A percentile compares a stretch with the other conserved stretches of the same genome.
These are phyloP conservation scores for Agelastica alni DNA, from an alignment of 2,888 invertebrate species.

Conservation along the genomic window DNA sequence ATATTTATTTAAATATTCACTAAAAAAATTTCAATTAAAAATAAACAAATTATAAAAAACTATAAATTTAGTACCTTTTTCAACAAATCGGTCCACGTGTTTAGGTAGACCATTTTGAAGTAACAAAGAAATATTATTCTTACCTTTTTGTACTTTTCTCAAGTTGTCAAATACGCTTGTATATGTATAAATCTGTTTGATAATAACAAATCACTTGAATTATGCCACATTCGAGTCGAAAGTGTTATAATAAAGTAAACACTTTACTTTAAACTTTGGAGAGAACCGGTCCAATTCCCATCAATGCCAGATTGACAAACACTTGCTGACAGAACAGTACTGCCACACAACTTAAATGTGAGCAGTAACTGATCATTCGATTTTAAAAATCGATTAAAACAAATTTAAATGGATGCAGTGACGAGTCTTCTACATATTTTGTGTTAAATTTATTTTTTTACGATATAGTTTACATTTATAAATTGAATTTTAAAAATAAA, in stretches of 20 bases:
- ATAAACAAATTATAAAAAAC: too few species aligned
- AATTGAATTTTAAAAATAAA: too few species aligned
- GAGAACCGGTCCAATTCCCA: slow-evolving; percentile 49
- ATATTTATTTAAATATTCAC: background rate
- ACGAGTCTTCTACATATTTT: too few species aligned
- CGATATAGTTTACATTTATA: too few species aligned
- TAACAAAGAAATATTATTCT: slow-evolving; percentile 38
- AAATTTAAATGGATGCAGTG: too few species aligned
- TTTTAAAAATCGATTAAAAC: too few species aligned
- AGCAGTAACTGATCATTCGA: too few species aligned
- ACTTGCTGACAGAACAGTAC: slow-evolving; percentile 16
- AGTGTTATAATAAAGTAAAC: slow-evolving; percentile 42
- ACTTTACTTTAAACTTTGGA: slow-evolving; percentile 40
- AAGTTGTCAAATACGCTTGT: slow-evolving; percentile 42
- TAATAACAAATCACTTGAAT: slow-evolving; percentile 38
- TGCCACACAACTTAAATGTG: too few species aligned
- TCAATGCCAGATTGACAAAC: slow-evolving; percentile 43
- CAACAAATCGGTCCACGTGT: slow-evolving; percentile 44
- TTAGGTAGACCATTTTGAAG: slow-evolving; percentile 39
- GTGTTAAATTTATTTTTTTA: too few species aligned
- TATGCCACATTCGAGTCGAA: slow-evolving; percentile 51
- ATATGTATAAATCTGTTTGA: slow-evolving; percentile 37
- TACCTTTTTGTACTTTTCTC: slow-evolving; percentile 40
- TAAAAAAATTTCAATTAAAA: background rate
- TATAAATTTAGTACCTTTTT: background rate